A percentile compares a stretch with the other conserved stretches of the same genome.
Evolutionary conservation across 2,888 invertebrate species (phyloP).

Genomic region (Capitulum mitella): DNA sequence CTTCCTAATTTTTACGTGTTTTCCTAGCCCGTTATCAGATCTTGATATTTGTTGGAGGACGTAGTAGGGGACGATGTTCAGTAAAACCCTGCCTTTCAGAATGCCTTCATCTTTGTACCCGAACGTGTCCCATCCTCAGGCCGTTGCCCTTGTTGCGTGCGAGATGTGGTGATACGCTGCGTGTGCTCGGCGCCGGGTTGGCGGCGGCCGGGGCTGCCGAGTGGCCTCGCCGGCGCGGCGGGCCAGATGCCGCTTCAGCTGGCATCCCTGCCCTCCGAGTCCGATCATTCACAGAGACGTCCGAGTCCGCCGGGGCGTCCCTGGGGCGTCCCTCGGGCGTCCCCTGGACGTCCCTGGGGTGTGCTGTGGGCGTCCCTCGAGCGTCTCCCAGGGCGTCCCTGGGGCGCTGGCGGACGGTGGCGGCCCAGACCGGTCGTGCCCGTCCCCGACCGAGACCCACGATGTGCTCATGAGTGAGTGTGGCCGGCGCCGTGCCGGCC

Average conservation of each 20-base stretch:
- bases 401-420: too few species aligned
- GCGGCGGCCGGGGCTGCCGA: neutral
- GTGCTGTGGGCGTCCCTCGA: too few species aligned
- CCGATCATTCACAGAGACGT: too few species aligned
- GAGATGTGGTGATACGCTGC: neutral
- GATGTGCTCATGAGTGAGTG: too few species aligned
- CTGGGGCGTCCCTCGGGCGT: too few species aligned
- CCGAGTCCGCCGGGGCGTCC: too few species aligned
- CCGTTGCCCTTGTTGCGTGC: neutral
- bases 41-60: neutral
- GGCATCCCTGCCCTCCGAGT: neutral
- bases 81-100: constrained; percentile 24
- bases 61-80: neutral
- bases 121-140: neutral
- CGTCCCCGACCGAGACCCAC: too few species aligned
- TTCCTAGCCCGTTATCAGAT: neutral
- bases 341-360: too few species aligned
- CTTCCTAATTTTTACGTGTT: constrained; percentile 12
- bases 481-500: too few species aligned
- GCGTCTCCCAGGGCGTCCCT: too few species aligned
- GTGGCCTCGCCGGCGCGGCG: neutral
- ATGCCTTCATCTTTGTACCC: constrained; percentile 24
- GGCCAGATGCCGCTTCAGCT: neutral
- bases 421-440: too few species aligned
- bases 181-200: too few species aligned